Base-by-base conservation (phyloP, 2,113 vertebrate genomes). In the Melanerpes formicivorus region DNA sequence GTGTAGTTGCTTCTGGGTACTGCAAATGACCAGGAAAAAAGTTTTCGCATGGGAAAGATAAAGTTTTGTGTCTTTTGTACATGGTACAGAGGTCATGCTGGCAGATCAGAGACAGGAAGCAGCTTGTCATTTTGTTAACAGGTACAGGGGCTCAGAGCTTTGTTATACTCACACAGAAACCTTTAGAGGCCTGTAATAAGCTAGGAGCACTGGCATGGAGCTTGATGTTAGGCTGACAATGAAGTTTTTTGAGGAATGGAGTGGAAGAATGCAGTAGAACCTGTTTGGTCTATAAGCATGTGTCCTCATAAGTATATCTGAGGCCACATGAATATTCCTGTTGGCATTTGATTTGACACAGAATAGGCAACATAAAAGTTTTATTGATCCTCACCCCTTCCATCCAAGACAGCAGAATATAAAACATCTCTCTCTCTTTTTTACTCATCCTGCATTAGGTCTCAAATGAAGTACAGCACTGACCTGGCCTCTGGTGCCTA, bases 51-150 rank as follows among this genome's bases (percentile, higher is more conserved):
- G 67, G 76, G 48, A 93, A 87, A 73, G 52, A 50, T 7, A 74
- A 88, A 93, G 80, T 91, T 96, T 95, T 84, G 65, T 30, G 56
- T 80, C 85, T 93, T 78, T 88, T 90, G 72, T 77, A 13, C 5
- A 2, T 1, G 9, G 89, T 78, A 54, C 82, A 91, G 85, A 95
- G 90, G 96, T 95, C 79, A 72, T 8, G 73, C 89, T 91, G 58
- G 27, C 65, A 93, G 73, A 94, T 91, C 72, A 93, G 87, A 90
- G 82, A n/a, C 90, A 91, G 91, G 93, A 96, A 88, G 86, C 10
- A 87, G 91, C 80, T 90, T 89, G 87, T 88, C 71, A 54, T 84
- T 94, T 87, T 94, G 22, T 73, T 94, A 90, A 69, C 87, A 87
- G 56, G 52, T 85, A 77, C 71, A 84, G 74, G 80, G 32, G 30